phyloP scores from a whole-genome alignment of 2,113 vertebrate genomes.

The Marmota flaviventris region DNA sequence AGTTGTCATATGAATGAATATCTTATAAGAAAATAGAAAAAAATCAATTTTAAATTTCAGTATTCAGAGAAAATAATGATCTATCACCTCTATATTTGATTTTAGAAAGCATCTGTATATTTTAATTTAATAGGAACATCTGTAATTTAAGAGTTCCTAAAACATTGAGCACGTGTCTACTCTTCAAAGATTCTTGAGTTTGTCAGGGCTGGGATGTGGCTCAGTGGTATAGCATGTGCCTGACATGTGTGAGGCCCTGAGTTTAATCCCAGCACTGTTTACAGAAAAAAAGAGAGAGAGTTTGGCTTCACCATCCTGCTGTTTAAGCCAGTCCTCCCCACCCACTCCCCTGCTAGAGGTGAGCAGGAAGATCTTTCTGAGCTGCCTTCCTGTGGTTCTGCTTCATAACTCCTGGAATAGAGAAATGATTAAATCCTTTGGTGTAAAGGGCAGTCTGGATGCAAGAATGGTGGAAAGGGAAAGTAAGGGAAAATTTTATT shows the following conservation, averaged over 20 bases:
- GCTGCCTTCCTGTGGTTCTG: slow-evolving; percentile 30
- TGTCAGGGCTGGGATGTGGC: no score
- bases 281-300: no score
- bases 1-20: slow-evolving; percentile 54
- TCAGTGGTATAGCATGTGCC: no score
- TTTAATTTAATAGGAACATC: slow-evolving; percentile 54
- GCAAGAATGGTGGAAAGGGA: slow-evolving; percentile 25
- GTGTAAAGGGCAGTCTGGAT: slow-evolving; percentile 20
- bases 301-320: neutral
- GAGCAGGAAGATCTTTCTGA: neutral
- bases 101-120: slow-evolving; percentile 59
- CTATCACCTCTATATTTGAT: slow-evolving; percentile 49
- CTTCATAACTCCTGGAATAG: neutral
- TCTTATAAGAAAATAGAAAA: slow-evolving; percentile 51
- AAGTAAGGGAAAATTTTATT: slow-evolving; percentile 44
- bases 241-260: no score
- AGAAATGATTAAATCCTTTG: slow-evolving; percentile 49
- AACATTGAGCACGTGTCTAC: neutral
- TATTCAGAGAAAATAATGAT: slow-evolving; percentile 47
- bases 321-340: neutral
- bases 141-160: neutral
- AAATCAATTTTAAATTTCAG: slow-evolving; percentile 20
- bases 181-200: neutral
- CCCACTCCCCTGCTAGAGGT: neutral
- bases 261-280: no score